Conservation (phyloP, 2,113 vertebrate species). For the Bungarus multicinctus region DNA sequence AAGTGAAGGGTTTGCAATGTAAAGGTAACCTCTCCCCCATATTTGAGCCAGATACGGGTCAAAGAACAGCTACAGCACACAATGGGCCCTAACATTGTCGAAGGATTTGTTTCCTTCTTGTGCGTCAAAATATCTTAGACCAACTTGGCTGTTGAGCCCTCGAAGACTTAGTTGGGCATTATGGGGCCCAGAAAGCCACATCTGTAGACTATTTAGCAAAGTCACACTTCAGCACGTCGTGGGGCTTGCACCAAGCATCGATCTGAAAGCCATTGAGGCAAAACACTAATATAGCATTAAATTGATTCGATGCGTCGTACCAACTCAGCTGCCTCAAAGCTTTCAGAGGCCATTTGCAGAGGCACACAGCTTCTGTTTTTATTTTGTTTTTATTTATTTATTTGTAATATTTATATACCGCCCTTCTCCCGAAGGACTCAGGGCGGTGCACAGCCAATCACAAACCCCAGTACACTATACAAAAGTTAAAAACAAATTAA, state of each 20-base stretch:
- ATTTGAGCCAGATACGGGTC: neutral
- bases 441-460: no score
- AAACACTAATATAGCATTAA: neutral
- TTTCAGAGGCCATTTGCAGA: neutral
- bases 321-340: neutral
- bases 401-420: no score
- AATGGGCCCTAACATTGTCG: neutral
- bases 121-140: neutral
- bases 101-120: neutral
- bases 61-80: neutral
- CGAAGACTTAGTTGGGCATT: neutral
- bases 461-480: no score
- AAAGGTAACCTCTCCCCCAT: neutral
- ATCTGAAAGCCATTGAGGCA: neutral
- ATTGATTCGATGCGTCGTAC: neutral
- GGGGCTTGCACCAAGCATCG: neutral
- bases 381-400: no score
- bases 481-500: no score
- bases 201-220: neutral
- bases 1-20: neutral
- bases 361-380: neutral
- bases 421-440: no score
- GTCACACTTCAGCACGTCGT: neutral
- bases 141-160: neutral
- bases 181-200: neutral